Conservation (phyloP, 2,888 invertebrate genomes). For the Osedax fenrisi region DNA sequence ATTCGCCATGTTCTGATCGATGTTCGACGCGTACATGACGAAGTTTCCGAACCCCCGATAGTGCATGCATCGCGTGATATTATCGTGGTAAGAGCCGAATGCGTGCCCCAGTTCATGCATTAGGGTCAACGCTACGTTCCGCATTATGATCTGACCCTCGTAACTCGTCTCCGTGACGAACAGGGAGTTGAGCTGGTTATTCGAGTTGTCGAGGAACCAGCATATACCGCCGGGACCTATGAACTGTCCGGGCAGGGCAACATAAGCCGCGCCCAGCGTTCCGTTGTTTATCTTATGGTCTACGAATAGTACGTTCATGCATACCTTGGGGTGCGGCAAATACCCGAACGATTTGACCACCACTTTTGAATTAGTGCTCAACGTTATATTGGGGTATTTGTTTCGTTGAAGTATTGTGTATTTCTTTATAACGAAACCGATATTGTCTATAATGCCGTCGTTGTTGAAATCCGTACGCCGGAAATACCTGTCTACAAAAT, state of each 20-base stretch:
- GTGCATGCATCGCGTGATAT: not conserved
- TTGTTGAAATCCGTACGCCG: not conserved
- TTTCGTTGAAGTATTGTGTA: too few relatives aligned
- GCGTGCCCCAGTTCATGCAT: constrained; percentile 3
- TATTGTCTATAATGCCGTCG: not conserved
- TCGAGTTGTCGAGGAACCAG: too few relatives aligned
- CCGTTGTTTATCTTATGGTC: not conserved
- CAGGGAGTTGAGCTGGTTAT: too few relatives aligned
- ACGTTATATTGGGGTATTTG: too few relatives aligned
- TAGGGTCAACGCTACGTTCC: not conserved
- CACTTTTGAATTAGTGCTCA: too few relatives aligned
- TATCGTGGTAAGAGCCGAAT: not conserved
- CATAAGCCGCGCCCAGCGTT: not conserved
- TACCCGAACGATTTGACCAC: not conserved
- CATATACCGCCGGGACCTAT: not conserved
- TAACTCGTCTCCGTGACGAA: not conserved
- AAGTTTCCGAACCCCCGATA: not conserved
- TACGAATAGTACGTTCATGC: not conserved
- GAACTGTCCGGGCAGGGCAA: not conserved
- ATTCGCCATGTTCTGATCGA: not conserved
- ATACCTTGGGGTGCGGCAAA: not conserved
- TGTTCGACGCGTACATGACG: not conserved
- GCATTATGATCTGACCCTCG: not conserved
- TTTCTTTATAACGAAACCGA: not conserved
- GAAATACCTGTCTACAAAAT: not conserved